Evolutionary conservation across 2,113 vertebrate genomes (phyloP).

Genomic region (Phyllostomus hastatus): DNA sequence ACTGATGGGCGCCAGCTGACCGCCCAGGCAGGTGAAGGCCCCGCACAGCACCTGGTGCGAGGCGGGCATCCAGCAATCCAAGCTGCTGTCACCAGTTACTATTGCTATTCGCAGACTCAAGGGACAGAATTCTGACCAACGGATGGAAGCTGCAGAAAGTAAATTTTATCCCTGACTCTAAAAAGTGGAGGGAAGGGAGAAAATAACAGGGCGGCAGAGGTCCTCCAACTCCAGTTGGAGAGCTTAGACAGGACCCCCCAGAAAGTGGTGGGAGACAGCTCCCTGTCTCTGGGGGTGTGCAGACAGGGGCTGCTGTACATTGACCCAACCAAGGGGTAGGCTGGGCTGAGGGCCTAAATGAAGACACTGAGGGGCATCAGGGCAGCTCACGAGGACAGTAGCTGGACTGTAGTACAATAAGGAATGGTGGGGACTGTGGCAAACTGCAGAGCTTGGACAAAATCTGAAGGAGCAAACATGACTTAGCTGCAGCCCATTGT

Average conservation of each 20-base stretch:
- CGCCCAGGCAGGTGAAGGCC: background rate
- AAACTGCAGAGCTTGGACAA: background rate
- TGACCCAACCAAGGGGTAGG: rapidly evolving
- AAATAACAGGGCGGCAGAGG: background rate
- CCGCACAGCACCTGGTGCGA: rapidly evolving
- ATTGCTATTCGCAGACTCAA: background rate
- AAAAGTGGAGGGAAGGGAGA: background rate
- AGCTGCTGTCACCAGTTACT: background rate
- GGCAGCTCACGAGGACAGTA: background rate
- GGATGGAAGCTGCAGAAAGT: background rate
- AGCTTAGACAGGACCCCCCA: no score
- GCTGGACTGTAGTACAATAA: rapidly evolving
- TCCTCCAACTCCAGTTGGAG: background rate
- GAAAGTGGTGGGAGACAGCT: background rate
- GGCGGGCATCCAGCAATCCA: background rate
- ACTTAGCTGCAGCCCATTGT: background rate
- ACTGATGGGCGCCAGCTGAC: rapidly evolving
- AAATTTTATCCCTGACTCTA: background rate
- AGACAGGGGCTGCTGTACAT: background rate
- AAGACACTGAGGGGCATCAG: background rate
- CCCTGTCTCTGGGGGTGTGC: no score
- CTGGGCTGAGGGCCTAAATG: background rate
- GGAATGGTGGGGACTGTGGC: background rate
- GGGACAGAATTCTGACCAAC: background rate
- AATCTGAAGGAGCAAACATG: background rate